Conservation (phyloP, 2,888 invertebrate genomes). For the Acanthosoma haemorrhoidale region DNA sequence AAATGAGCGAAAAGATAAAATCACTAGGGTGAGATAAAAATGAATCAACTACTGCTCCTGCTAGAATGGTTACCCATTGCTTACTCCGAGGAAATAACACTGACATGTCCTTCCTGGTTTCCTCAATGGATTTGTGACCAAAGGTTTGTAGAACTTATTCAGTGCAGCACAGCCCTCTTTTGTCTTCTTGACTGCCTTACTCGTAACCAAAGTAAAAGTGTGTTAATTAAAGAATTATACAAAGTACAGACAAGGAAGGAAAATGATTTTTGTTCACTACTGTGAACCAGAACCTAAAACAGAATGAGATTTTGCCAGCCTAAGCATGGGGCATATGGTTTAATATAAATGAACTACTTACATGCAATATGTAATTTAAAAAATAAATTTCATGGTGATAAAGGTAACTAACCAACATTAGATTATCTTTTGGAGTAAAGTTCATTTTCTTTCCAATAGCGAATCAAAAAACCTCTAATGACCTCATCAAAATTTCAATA, state of each 20-base stretch:
- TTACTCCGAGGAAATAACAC: neutral
- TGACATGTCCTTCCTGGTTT: neutral
- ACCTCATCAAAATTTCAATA: constrained; percentile 67
- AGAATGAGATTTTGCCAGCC: no score
- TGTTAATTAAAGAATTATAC: no score
- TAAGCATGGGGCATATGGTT: no score
- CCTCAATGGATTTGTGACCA: neutral
- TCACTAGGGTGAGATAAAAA: neutral
- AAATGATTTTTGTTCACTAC: no score
- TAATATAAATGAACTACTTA: no score
- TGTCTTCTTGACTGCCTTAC: neutral
- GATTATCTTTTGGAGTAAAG: constrained; percentile 66
- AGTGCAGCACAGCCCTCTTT: neutral
- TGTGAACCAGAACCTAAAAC: no score
- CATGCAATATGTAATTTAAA: no score
- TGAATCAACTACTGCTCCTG: neutral
- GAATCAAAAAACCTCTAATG: constrained; percentile 57
- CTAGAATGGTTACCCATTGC: neutral
- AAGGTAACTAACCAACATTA: neutral
- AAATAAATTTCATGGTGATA: no score
- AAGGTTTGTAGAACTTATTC: neutral
- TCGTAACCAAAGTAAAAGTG: neutral
- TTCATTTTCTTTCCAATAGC: constrained; percentile 52
- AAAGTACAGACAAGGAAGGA: no score
- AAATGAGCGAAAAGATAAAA: neutral